Conservation (phyloP, 2,797 vertebrate species). For the Esox masquinongy region DNA sequence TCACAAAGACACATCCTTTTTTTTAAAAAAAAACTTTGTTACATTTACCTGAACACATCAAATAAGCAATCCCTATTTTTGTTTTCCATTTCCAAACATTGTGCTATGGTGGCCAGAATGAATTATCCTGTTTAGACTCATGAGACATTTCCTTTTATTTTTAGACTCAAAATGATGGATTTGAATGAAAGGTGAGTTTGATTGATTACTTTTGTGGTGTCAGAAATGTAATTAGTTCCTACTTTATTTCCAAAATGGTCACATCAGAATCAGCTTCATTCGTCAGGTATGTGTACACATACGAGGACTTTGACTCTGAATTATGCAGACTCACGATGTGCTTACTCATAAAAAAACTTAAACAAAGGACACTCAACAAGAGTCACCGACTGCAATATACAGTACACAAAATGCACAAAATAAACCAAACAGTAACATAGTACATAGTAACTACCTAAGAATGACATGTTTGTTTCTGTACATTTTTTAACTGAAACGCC, state of each 20-base stretch:
- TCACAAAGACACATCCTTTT: neutral
- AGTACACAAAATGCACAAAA: too few species aligned
- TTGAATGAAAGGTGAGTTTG: constrained; percentile 54
- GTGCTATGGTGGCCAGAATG: neutral
- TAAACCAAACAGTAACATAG: too few species aligned
- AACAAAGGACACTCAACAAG: too few species aligned
- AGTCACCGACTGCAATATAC: too few species aligned
- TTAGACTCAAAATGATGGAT: constrained; percentile 45
- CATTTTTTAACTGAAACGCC: neutral
- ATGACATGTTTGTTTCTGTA: neutral
- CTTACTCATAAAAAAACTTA: too few species aligned
- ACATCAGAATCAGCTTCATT: too few species aligned
- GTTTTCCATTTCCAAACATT: neutral
- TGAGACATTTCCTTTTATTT: constrained; percentile 16
- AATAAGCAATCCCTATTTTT: neutral
- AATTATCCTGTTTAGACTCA: neutral
- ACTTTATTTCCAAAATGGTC: neutral
- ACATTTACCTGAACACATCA: neutral
- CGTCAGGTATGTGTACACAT: too few species aligned
- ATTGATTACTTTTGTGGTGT: constrained; percentile 17
- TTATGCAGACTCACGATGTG: too few species aligned
- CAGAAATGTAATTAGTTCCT: neutral
- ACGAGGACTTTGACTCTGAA: too few species aligned
- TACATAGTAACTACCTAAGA: neutral
- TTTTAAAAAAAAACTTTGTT: neutral